Evolutionary conservation across 1,140 invertebrate genomes (phyloP), one percentile per base, ranked within the genome.

Genomic region (Cydia strobilella): DNA sequence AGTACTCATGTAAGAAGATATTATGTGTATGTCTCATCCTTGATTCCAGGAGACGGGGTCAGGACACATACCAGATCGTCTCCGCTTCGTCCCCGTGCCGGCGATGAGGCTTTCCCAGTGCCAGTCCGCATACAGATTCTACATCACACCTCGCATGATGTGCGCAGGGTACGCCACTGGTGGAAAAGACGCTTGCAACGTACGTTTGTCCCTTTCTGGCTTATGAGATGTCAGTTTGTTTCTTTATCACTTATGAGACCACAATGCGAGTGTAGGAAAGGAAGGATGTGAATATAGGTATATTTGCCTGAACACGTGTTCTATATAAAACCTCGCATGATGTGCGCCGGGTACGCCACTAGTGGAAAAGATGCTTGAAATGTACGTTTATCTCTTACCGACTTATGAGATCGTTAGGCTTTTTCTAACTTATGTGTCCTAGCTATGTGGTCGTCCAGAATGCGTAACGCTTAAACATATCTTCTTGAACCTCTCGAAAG

Each of bases 361-460:
- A 93, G 93, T 0, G 93, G 93, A 1, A 94, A 93, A 75, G 94
- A 94, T 78, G 91, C 94, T 76, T 94, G 94, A 42, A 91, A 91
- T 75, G 90, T 91, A 81, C 81, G 86, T 80, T 10, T 13, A 4
- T 4, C 2, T 74, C 12, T 10, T 62, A 15, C 35, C 13, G 31
- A 9, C 31, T 35, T 12, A 45, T 31, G 31, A 3, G 27, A 27
- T 27, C 9, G 35, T 9, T 39, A 39, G 31, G 7, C 0, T 35
- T 35, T 35, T 35, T 35, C 31, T 35, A 7, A 7, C 6, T 9
- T 9, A 35, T 35, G 35, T 0, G 7, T 10, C 9, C 31, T 10
- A 39, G 35, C 31, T 39, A 39, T 39, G 35, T 39, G 4, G 35
- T 39, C 7, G 7, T 0, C 0, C 35, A 39, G 7, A 39, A 39